phyloP scores from a whole-genome alignment of 2,888 invertebrate genomes.

The Scaptomyza tumidula region DNA sequence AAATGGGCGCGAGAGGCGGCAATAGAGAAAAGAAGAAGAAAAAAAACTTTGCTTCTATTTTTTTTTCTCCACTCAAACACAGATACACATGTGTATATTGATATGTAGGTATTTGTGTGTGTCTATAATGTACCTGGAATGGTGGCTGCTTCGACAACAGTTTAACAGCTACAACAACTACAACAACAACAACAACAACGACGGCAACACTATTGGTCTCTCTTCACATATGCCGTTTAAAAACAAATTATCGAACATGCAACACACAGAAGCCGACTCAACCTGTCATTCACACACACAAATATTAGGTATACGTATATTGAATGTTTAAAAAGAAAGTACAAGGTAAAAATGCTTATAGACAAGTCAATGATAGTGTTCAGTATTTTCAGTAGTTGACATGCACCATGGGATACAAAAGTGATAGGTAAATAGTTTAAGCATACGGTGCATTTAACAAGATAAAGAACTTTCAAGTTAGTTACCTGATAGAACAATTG shows the following conservation, averaged over 20 bases:
- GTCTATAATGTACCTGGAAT: constrained; percentile 53
- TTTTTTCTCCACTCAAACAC: constrained; percentile 35
- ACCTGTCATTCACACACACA: constrained; percentile 63
- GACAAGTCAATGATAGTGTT: constrained; percentile 57
- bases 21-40: constrained; percentile 15
- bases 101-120: constrained; percentile 13
- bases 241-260: constrained; percentile 78
- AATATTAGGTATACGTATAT: constrained; percentile 39
- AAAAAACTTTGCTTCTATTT: constrained; percentile 45
- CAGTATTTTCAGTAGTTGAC: constrained; percentile 27
- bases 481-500: constrained; percentile 3
- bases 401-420: constrained; percentile 34
- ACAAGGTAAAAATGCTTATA: constrained; percentile 42
- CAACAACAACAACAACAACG: constrained; percentile 31
- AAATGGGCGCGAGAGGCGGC: constrained; percentile 60
- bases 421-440: background rate
- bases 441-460: background rate
- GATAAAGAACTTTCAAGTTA: background rate
- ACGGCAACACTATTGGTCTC: constrained; percentile 38
- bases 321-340: constrained; percentile 27
- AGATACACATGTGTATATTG: constrained; percentile 3
- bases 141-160: constrained; percentile 60
- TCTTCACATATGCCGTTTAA: constrained; percentile 67
- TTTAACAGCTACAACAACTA: constrained; percentile 49
- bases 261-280: constrained; percentile 39